These are phyloP conservation scores for Erinaceus europaeus DNA, from an alignment of 2,113 vertebrate species.

Conservation along the genomic window DNA sequence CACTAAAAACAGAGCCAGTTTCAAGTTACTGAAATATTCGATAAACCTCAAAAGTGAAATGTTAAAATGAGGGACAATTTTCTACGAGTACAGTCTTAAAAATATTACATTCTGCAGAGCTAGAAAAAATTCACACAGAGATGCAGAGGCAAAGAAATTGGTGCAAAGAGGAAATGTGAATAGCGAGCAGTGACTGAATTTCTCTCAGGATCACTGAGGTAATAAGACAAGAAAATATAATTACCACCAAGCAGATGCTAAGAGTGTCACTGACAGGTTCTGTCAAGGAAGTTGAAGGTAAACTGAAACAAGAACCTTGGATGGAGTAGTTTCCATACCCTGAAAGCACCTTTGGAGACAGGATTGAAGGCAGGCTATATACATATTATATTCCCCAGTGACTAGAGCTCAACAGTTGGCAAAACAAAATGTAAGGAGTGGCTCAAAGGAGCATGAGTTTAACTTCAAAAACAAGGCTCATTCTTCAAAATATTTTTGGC, in stretches of 20 bases:
- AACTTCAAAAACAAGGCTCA: neutral
- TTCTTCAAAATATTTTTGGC: neutral
- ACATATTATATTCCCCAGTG: accelerated
- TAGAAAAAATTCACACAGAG: accelerated
- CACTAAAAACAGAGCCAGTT: no score
- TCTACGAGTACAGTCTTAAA: neutral
- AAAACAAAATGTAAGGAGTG: neutral
- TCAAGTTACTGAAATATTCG: neutral
- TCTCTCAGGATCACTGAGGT: neutral
- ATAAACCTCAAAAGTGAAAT: neutral
- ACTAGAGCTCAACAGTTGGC: neutral
- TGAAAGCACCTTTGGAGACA: accelerated
- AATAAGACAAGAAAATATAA: neutral
- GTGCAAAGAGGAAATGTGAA: no score
- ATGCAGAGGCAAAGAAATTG: neutral
- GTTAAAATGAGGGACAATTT: neutral
- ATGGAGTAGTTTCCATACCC: neutral
- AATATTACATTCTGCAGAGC: neutral
- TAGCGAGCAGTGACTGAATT: accelerated
- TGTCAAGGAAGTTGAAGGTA: neutral
- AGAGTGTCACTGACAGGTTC: neutral
- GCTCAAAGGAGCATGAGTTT: neutral
- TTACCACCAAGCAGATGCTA: neutral
- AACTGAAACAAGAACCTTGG: accelerated
- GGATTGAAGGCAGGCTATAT: no score